Evolutionary conservation across 2,888 invertebrate species (phyloP), one percentile per base, ranked within the genome.

Genomic region (Caenorhabditis sp.): DNA sequence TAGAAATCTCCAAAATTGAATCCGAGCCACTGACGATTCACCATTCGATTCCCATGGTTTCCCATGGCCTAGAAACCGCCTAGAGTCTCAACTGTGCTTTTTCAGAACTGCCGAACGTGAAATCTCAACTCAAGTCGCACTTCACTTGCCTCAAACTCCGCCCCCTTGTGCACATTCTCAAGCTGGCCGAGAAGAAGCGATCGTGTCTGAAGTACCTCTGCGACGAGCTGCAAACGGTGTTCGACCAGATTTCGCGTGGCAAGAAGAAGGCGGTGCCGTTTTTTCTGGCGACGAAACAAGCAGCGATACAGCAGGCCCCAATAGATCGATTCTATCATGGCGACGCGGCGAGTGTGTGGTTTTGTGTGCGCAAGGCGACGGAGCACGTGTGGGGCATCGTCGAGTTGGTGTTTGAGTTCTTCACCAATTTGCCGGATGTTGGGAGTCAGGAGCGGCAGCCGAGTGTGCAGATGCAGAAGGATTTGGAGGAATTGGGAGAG

Each of bases 191-290:
- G 12, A 63, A 49, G 2, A 82, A 82, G 22, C 24, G 77, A 63
- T 74, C 63, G n/a, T 73, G 77, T 12, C 47, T 74, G 54, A 64
- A 64, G 19, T 82, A 82, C 35, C 74, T 82, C 0, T 82, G 82
- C n/a, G 79, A 79, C 24, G 79, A 82, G 35, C 49, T 82, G 1
- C 66, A 72, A 56, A 51, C 28, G 0, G 66, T 77, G 1, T 24
- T 82, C 7, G 72, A 82, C 24, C 38, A 61, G 2, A 12, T 82
- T 5, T 38, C 61, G 2, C 66, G 68, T 16, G 24, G 19, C 31
- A 64, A 61, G n/a, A 68, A 72, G 26, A 77, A 82, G 61, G 49
- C 44, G 10, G 19, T 56, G 12, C 69, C 75, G 0, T 75, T 77
- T 69, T 24, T n/a, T n/a, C n/a, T 77, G 16, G 69, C 77, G 0